Percentiles rank a stretch among this genome's conserved stretches.
Conservation (phyloP, 2,888 invertebrate genomes). For the Beris chalybata region DNA sequence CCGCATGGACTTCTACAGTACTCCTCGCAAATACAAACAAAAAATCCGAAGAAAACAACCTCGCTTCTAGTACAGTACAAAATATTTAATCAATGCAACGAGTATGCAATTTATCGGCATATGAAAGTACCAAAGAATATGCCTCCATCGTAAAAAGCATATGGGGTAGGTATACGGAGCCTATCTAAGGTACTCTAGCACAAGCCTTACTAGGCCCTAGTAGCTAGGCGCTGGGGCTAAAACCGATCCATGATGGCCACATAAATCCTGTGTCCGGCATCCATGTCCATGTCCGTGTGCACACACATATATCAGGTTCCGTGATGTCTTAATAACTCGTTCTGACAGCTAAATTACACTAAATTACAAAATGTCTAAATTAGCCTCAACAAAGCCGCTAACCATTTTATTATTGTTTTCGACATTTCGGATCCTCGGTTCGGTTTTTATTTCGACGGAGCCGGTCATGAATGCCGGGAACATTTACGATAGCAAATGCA, state of each 20-base stretch:
- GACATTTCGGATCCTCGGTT: slow-evolving; percentile 34
- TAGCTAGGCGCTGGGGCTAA: slow-evolving; percentile 4
- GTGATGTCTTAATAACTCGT: slow-evolving; percentile 42
- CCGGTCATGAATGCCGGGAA: too few relatives aligned
- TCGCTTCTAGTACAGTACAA: slow-evolving; percentile 14
- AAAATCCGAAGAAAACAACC: slow-evolving; percentile 7
- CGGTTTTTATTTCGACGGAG: too few relatives aligned
- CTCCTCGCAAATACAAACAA: too few relatives aligned
- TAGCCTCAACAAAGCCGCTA: slow-evolving; percentile 41
- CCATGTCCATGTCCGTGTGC: slow-evolving; percentile 26
- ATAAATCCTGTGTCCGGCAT: slow-evolving; percentile 31
- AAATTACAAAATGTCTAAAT: slow-evolving; percentile 43
- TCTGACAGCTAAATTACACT: slow-evolving; percentile 43
- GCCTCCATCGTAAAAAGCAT: neutral
- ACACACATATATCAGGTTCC: slow-evolving; percentile 32
- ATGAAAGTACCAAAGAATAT: slow-evolving; percentile 25
- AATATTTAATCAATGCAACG: slow-evolving; percentile 32
- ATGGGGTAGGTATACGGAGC: neutral
- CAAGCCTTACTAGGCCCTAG: neutral
- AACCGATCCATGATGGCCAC: slow-evolving; percentile 24
- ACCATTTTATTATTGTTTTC: slow-evolving; percentile 42
- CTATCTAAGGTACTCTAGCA: neutral
- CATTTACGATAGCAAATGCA: too few relatives aligned
- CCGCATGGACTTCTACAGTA: slow-evolving; percentile 1
- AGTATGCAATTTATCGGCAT: slow-evolving; percentile 17